Base-by-base conservation (phyloP, 2,113 vertebrate genomes). In the Coptodon rendalli region DNA sequence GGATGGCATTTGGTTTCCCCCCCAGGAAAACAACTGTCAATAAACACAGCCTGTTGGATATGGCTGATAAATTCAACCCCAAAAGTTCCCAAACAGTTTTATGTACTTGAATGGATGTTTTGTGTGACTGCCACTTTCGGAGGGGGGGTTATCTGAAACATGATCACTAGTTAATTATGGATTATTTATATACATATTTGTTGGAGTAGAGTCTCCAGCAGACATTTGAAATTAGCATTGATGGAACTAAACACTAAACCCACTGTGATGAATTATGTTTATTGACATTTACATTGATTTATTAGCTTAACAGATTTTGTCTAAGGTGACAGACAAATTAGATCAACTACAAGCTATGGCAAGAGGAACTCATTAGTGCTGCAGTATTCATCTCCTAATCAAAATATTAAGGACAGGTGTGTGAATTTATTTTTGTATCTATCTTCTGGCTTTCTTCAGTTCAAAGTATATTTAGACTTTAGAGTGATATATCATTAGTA, bases 401-500 rank as follows among this genome's bases (percentile, higher is more conserved):
- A 29, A 68, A 52, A 48, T 19, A 24, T 68, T 79, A 27, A 52
- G 73, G 17, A 78, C 73, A n/a, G 16, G 45, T 78, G 45, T 1
- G 71, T 50, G 1, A 1, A 78, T 52, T 31, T n/a, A 52, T 78
- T 78, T 76, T 78, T 79, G 27, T 45, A 31, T 63, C 16, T 1
- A 24, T 84, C 40, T n/a, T 61, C 38, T 59, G 13, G 27, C 48
- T 76, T 13, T 71, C 29, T 84, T 79, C 9, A 79, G 31, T 81
- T 73, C 5, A 79, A 52, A 86, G 17, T 8, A 19, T 84, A 36
- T 53, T 38, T 81, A 19, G 16, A 38, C 10, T 89, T 80, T 36
- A 82, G 56, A 57, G 66, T 59, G 57, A 45, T 76, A 80, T 81
- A 83, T 89, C 61, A 89, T 93, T 87, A 89, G 79, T 50, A 82